These are phyloP conservation scores for Periplaneta americana DNA, from an alignment of 1,140 invertebrate species.

Conservation along the genomic window DNA sequence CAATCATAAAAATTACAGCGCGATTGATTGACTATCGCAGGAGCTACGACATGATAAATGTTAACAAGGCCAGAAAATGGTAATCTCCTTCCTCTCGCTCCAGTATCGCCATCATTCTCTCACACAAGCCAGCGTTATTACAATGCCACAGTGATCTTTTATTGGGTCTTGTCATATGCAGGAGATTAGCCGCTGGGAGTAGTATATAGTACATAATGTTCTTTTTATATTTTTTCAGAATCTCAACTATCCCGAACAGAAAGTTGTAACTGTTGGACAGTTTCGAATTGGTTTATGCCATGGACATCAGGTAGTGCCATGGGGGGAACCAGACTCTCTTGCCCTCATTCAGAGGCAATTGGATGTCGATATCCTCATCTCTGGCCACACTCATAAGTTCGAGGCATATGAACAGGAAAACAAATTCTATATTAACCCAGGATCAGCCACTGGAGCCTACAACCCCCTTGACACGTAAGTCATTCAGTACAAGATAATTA, in stretches of 20 bases:
- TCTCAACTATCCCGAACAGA: conserved; percentile 95
- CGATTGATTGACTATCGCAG: too few relatives aligned
- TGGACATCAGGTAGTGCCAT: conserved; percentile 96
- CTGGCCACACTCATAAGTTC: conserved; percentile 98
- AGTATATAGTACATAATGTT: too few relatives aligned
- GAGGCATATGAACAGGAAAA: conserved; percentile 98
- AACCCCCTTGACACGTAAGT: conserved; percentile 84
- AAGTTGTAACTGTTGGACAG: conserved; percentile 97
- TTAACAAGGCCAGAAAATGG: too few relatives aligned
- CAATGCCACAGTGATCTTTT: too few relatives aligned
- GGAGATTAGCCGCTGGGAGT: too few relatives aligned
- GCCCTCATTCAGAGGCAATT: conserved; percentile 93
- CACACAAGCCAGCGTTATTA: too few relatives aligned
- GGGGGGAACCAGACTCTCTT: conserved; percentile 91
- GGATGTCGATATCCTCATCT: conserved; percentile 98
- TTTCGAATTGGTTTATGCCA: conserved; percentile 97
- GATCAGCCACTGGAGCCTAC: conserved; percentile 97
- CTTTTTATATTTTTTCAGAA: conserved; percentile 71
- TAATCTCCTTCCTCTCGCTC: too few relatives aligned
- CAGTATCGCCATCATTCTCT: too few relatives aligned
- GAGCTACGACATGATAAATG: too few relatives aligned
- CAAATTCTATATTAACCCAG: conserved; percentile 99
- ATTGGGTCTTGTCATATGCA: too few relatives aligned
- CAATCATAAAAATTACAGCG: too few relatives aligned
- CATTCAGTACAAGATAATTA: too few relatives aligned